phyloP scores from a whole-genome alignment of 2,888 invertebrate genomes.

The Yponomeuta sedellus region DNA sequence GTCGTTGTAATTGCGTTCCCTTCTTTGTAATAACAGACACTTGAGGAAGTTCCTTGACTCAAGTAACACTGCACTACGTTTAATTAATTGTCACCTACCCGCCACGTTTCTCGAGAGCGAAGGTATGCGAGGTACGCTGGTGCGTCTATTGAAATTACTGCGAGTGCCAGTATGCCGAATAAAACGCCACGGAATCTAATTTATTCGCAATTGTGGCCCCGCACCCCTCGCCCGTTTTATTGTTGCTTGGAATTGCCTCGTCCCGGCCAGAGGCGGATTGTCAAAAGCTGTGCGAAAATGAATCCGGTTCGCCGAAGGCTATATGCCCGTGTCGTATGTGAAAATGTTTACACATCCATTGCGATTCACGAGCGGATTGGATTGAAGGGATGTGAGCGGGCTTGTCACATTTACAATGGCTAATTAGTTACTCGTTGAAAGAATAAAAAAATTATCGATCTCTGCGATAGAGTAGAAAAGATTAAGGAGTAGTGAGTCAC shows the following conservation, averaged over 20 bases:
- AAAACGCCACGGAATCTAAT: conserved; percentile 15
- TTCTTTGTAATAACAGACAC: neutral
- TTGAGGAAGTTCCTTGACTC: neutral
- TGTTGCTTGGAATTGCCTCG: conserved; percentile 33
- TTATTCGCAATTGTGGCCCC: conserved; percentile 14
- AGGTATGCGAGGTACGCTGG: neutral
- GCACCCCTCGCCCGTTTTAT: conserved; percentile 18
- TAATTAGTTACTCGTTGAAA: no score
- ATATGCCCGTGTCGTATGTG: neutral
- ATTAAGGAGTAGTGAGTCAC: no score
- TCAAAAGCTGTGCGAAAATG: conserved; percentile 7
- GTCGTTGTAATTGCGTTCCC: no score
- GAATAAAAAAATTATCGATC: no score
- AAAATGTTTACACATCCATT: neutral
- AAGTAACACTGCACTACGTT: neutral
- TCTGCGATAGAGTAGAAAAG: no score
- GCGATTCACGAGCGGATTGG: neutral
- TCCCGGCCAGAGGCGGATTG: conserved; percentile 20
- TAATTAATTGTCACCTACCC: neutral
- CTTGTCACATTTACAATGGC: no score
- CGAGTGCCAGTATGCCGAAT: conserved; percentile 10
- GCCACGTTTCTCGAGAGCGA: neutral
- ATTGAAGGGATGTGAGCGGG: neutral
- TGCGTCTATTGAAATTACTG: conserved; percentile 3
- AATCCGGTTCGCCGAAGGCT: neutral